Percentiles rank a stretch among this genome's conserved stretches.
Conservation (phyloP, 2,888 invertebrate species). For the Helleia helle region DNA sequence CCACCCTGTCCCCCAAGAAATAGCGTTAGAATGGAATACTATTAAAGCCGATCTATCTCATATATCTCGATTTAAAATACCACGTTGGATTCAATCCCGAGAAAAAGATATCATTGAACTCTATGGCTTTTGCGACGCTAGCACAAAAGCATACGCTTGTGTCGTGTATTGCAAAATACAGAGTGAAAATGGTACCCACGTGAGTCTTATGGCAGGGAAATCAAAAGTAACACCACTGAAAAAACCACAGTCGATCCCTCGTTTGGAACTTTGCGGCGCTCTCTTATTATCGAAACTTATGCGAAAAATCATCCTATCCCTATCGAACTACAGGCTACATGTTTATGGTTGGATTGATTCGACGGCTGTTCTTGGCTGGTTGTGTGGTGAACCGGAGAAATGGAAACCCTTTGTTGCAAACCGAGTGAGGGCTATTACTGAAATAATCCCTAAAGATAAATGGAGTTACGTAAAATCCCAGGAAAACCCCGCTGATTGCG, state of each 20-base stretch:
- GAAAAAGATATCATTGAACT: constrained; percentile 7
- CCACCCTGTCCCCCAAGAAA: no score
- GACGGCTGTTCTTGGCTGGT: background rate
- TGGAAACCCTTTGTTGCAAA: no score
- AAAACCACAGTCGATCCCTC: background rate
- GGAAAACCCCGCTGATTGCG: no score
- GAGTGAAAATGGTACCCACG: background rate
- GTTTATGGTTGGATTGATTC: constrained; percentile 7
- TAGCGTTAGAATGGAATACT: no score
- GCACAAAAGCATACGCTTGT: constrained; percentile 9
- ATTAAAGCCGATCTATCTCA: background rate
- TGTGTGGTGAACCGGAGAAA: background rate
- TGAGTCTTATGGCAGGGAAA: background rate
- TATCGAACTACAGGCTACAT: background rate
- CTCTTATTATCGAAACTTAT: constrained; percentile 7
- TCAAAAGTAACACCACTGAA: constrained; percentile 7
- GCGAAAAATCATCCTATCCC: background rate
- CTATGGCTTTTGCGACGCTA: constrained; percentile 10
- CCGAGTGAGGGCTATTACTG: no score
- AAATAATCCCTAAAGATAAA: no score
- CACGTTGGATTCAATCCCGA: constrained; percentile 4
- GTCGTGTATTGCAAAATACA: constrained; percentile 5
- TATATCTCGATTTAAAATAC: constrained; percentile 7
- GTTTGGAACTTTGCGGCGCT: constrained; percentile 7
- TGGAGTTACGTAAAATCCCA: no score